Percentiles rank a stretch among this genome's conserved stretches.
Conservation (phyloP, 1,140 invertebrate species). For the Druon quercuslanigerum region DNA sequence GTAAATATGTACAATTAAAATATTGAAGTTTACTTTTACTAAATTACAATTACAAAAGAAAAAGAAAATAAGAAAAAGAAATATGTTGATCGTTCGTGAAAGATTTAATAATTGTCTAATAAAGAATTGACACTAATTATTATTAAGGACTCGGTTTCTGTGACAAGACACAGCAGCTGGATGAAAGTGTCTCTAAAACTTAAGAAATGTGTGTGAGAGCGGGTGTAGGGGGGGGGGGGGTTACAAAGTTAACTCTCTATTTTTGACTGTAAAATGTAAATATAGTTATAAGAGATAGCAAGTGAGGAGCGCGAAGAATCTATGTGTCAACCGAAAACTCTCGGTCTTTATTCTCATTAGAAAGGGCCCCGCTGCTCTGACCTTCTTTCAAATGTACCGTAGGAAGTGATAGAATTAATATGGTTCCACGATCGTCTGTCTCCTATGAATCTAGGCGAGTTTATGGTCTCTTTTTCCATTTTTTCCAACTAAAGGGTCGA, state of each 20-base stretch:
- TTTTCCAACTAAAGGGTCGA: not conserved
- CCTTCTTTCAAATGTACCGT: conserved; percentile 21
- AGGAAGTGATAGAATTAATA: conserved; percentile 6
- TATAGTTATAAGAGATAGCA: not conserved
- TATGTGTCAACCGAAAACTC: not conserved
- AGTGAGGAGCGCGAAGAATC: not conserved
- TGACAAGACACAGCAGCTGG: conserved; percentile 24
- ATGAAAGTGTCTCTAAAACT: conserved; percentile 30
- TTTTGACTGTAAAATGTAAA: conserved; percentile 31
- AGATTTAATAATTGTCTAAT: not conserved
- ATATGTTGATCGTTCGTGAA: not conserved
- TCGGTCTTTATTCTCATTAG: conserved; percentile 26
- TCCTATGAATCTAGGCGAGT: not conserved
- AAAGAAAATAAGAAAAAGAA: too few species aligned
- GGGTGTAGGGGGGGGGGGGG: not conserved
- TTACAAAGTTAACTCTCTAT: conserved; percentile 20
- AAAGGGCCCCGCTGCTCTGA: conserved; percentile 8
- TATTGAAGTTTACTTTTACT: too few species aligned
- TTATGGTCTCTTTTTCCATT: not conserved
- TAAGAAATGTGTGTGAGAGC: conserved; percentile 1
- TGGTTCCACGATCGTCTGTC: not conserved
- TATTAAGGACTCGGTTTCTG: not conserved
- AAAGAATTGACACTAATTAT: not conserved
- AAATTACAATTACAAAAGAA: too few species aligned
- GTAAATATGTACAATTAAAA: too few species aligned